These are phyloP conservation scores for Neotoxoptera formosana DNA, from an alignment of 1,140 invertebrate genomes.

Conservation along the genomic window DNA sequence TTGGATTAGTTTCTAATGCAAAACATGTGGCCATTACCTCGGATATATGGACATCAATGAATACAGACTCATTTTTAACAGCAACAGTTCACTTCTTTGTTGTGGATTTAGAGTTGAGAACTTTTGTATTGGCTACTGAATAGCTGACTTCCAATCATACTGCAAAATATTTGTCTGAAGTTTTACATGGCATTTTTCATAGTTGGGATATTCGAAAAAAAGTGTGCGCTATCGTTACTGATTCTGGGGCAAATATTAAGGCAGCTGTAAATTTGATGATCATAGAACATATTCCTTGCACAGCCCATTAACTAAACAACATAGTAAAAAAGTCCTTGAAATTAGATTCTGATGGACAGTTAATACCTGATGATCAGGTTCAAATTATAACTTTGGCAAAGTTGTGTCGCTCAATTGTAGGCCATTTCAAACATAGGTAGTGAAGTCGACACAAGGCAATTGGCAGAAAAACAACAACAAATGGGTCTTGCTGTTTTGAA, in stretches of 20 bases:
- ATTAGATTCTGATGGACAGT: background rate
- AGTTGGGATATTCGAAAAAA: background rate
- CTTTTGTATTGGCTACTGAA: slow-evolving; percentile 7
- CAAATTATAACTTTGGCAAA: background rate
- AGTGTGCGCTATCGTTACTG: background rate
- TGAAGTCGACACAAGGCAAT: background rate
- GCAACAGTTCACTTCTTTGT: background rate
- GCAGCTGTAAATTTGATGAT: background rate
- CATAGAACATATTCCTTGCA: slow-evolving; percentile 4
- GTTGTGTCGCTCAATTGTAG: background rate
- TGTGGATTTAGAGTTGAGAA: background rate
- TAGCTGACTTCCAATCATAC: background rate
- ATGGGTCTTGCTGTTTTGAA: too few species aligned
- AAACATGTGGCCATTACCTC: background rate
- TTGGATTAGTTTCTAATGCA: background rate
- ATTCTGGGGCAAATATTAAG: background rate
- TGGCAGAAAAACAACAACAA: background rate
- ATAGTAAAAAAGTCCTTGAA: background rate
- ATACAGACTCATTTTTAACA: background rate
- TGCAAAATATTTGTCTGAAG: background rate
- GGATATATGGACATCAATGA: slow-evolving; percentile 2
- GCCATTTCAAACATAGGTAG: background rate
- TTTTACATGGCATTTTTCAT: background rate
- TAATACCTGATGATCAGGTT: background rate
- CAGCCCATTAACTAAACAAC: background rate